These are phyloP conservation scores for Poecilia picta DNA, from an alignment of 2,797 vertebrate genomes.

Conservation along the genomic window DNA sequence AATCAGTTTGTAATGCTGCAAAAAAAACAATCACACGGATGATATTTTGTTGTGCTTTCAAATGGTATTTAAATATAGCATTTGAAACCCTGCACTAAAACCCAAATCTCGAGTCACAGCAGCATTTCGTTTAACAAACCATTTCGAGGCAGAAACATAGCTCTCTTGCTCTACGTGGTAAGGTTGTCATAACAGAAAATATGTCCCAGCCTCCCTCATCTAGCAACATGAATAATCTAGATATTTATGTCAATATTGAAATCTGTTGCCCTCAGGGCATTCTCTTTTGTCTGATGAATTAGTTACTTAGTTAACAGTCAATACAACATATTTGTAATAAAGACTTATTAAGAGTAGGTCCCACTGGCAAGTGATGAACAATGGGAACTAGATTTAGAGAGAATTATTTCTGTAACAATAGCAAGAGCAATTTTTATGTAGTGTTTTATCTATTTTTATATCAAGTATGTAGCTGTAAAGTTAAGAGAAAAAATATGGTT, in stretches of 20 bases:
- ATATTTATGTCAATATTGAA: slow-evolving; percentile 10
- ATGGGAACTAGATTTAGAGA: slow-evolving; percentile 21
- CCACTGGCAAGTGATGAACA: slow-evolving; percentile 27
- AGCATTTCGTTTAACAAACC: neutral
- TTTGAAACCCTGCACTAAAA: neutral
- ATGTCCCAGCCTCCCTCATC: slow-evolving; percentile 13
- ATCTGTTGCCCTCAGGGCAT: slow-evolving; percentile 24
- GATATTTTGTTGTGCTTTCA: neutral
- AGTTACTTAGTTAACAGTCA: slow-evolving; percentile 59
- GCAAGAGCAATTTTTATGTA: neutral
- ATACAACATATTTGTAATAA: slow-evolving; percentile 53
- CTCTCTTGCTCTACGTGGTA: neutral
- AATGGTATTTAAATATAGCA: neutral
- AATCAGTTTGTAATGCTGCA: slow-evolving; percentile 7
- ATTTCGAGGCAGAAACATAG: neutral
- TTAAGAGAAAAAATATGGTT: neutral
- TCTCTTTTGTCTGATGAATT: slow-evolving; percentile 30
- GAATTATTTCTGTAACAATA: neutral
- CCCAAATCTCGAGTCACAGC: neutral
- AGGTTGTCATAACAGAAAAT: slow-evolving; percentile 7
- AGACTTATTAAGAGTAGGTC: slow-evolving; percentile 33
- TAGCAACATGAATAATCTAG: slow-evolving; percentile 16
- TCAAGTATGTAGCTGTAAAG: neutral
- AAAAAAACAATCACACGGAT: neutral
- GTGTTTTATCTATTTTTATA: neutral